A percentile compares a stretch with the other conserved stretches of the same genome.
Conservation (phyloP, 2,113 vertebrate species). For the Odontophorus gujanensis region DNA sequence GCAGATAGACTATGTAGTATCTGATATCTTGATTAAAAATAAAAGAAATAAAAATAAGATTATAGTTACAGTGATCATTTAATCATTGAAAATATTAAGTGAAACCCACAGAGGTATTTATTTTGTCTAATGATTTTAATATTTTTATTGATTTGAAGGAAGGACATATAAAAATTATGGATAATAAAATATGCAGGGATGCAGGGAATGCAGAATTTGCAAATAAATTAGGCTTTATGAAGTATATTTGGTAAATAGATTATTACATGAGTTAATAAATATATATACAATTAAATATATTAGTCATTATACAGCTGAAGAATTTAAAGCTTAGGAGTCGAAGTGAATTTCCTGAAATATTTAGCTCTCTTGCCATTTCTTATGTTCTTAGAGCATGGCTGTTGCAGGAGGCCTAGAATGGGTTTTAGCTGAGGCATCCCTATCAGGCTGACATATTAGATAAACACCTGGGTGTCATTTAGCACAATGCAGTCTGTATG, state of each 20-base stretch:
- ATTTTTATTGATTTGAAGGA: not conserved
- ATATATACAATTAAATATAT: not conserved
- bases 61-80: not conserved
- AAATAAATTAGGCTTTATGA: not conserved
- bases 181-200: not conserved
- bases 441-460: not conserved
- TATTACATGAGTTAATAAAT: not conserved
- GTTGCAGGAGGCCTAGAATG: not conserved
- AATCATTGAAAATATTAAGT: not conserved
- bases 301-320: not conserved
- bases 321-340: not conserved
- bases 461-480: not conserved
- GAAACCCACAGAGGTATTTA: not conserved
- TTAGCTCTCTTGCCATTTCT: not conserved
- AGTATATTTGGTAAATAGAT: not conserved
- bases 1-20: not conserved
- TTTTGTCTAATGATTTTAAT: not conserved
- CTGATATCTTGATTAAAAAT: not conserved
- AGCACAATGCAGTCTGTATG: not conserved
- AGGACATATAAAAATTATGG: not conserved
- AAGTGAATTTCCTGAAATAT: not conserved
- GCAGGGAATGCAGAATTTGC: not conserved
- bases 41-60: not conserved
- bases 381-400: not conserved
- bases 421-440: not conserved